Base-by-base conservation (phyloP, 64 coral and sea anemone genomes). In the Stichodactyla helianthus region DNA sequence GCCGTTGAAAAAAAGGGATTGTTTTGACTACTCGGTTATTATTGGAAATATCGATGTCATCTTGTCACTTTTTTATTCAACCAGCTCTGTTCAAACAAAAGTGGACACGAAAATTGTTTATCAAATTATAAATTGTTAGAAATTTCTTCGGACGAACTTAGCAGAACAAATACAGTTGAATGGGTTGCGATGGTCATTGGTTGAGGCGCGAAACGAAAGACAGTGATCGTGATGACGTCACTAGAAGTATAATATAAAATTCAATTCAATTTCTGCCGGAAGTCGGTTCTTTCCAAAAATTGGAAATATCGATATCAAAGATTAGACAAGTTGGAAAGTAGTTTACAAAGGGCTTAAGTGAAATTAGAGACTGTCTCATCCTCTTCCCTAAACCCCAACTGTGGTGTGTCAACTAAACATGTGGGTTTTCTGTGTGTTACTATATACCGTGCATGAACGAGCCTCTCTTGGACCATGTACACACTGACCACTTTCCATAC, bases 21-120 rank as follows among this genome's bases (percentile, higher is more conserved):
- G 78, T 81, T 81, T 10, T 81, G 78, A 52, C 78, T 81, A 54
- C 68, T 10, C 68, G 27, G 68, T 10, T 74, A 74, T 74, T 74
- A 74, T 74, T 74, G 12, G 10, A 74, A 74, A 74, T 68, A 74
- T 74, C 68, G 10, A 9, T 35, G 68, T 74, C 68, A 74, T 74
- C 7, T 74, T 74, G 68, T 74, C 26, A 27, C 68, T 74, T 74
- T 44, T 9, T 31, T 9, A 74, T 74, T n/a, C 68, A 74, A 27
- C 68, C 25, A 27, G 12, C 68, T 74, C 68, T 74, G 68, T 74
- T 74, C 25, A 74, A 74, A 74, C 3, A 74, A 4, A 74, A 7
- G 22, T 74, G 68, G 68, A 74, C 68, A 11, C 10, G 12, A 74
- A 27, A 74, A 74, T 8, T 74, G 68, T 74, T 74, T 31, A 74